These are phyloP conservation scores for Mastacembelus armatus DNA, from an alignment of 2,797 vertebrate species.

Conservation along the genomic window DNA sequence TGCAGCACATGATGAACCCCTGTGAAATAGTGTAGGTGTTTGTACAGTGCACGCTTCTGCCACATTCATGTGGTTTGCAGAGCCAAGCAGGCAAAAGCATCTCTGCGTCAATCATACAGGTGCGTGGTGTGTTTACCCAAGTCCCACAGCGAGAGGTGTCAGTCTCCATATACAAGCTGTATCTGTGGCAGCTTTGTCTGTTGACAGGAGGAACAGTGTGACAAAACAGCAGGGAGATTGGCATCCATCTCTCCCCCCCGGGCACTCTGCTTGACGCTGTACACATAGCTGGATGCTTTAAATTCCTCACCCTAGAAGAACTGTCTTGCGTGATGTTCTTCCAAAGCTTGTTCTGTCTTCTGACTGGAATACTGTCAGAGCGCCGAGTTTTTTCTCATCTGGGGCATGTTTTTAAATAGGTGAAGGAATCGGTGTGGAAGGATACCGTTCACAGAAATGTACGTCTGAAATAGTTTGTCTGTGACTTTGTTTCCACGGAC, in stretches of 20 bases:
- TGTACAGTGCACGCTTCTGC: conserved; percentile 36
- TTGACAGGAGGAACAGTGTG: conserved; percentile 64
- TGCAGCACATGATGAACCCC: conserved; percentile 10
- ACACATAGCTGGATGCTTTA: conserved; percentile 69
- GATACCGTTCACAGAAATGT: conserved; percentile 20
- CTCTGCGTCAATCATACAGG: conserved; percentile 59
- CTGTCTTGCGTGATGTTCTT: conserved; percentile 63
- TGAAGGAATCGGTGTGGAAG: conserved; percentile 29
- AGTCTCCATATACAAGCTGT: conserved; percentile 48
- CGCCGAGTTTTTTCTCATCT: conserved; percentile 32
- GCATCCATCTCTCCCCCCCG: conserved; percentile 66
- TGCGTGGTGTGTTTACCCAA: conserved; percentile 60
- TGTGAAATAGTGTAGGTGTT: conserved; percentile 35
- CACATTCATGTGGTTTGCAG: conserved; percentile 19
- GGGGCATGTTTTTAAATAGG: conserved; percentile 42
- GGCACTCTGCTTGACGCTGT: conserved; percentile 65
- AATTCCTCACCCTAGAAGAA: conserved; percentile 68
- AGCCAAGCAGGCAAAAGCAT: conserved; percentile 35
- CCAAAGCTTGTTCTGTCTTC: conserved; percentile 56
- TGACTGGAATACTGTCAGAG: conserved; percentile 50
- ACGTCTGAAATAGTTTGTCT: conserved; percentile 31
- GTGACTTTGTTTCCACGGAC: conserved; percentile 35
- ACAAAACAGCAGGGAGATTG: conserved; percentile 72
- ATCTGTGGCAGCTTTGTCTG: conserved; percentile 67
- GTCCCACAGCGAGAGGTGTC: conserved; percentile 63